Percentiles rank a stretch among this genome's conserved stretches.
These are phyloP conservation scores for Philotrypesis tridentata DNA, from an alignment of 1,140 invertebrate genomes.

Conservation along the genomic window DNA sequence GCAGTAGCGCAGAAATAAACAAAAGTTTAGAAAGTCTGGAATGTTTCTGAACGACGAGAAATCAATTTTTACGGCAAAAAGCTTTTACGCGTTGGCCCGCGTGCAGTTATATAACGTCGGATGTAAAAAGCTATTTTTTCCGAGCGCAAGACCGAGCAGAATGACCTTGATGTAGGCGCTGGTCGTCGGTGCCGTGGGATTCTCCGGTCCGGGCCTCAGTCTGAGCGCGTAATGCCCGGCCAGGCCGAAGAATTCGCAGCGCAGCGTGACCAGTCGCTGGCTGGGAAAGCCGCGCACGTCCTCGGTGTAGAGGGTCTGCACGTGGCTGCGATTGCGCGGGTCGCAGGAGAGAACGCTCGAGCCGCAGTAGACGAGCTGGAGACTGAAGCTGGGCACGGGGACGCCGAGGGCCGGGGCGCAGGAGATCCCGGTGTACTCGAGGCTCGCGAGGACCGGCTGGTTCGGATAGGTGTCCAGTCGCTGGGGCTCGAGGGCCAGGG, in stretches of 20 bases:
- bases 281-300: slow-evolving; percentile 81
- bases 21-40: no score
- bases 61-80: no score
- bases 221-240: slow-evolving; percentile 84
- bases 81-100: no score
- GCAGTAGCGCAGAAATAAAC: no score
- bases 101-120: no score
- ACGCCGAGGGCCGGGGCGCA: slow-evolving; percentile 74
- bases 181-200: slow-evolving; percentile 74
- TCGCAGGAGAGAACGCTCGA: slow-evolving; percentile 68
- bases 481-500: slow-evolving; percentile 81
- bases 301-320: slow-evolving; percentile 76
- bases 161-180: slow-evolving; percentile 82
- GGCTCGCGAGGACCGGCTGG: slow-evolving; percentile 79
- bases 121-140: no score
- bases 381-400: slow-evolving; percentile 74
- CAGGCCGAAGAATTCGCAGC: slow-evolving; percentile 85
- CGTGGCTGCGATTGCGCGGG: slow-evolving; percentile 64
- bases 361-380: slow-evolving; percentile 86
- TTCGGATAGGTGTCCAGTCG: slow-evolving; percentile 86
- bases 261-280: slow-evolving; percentile 77
- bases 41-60: no score
- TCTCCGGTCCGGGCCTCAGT: slow-evolving; percentile 75
- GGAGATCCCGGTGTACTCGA: slow-evolving; percentile 82
- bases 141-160: no score